Percentiles rank a stretch among this genome's conserved stretches.
Conservation (phyloP, 2,797 vertebrate species). For the Streptopelia turtur region DNA sequence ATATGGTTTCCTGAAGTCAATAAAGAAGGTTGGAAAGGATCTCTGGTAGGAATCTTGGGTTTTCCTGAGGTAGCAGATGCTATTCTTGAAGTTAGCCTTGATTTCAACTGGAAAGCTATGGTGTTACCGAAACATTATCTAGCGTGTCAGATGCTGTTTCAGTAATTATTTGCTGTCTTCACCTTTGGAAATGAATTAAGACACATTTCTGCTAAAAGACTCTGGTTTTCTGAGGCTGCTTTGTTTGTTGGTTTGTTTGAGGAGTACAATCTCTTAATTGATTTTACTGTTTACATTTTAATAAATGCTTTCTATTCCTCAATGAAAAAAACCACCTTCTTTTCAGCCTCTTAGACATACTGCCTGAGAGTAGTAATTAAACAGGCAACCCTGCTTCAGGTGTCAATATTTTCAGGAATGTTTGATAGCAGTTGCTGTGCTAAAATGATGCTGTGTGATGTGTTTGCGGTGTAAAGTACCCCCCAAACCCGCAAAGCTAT, state of each 20-base stretch:
- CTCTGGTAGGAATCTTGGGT: not conserved
- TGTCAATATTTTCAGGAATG: conserved; percentile 14
- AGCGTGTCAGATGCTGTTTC: not conserved
- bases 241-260: not conserved
- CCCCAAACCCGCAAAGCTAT: not conserved
- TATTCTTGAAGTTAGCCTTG: not conserved
- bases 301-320: not conserved
- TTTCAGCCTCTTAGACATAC: not conserved
- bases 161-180: not conserved
- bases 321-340: not conserved
- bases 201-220: not conserved
- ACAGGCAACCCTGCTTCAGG: not conserved
- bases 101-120: conserved; percentile 2
- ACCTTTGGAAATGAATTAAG: not conserved
- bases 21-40: not conserved
- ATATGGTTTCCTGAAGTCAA: not conserved
- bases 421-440: not conserved
- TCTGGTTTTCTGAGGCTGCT: not conserved
- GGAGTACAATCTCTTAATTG: not conserved
- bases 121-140: not conserved
- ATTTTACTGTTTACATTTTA: conserved; percentile 13
- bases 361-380: not conserved
- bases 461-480: conserved; percentile 11
- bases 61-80: not conserved
- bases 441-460: not conserved